A percentile compares a stretch with the other conserved stretches of the same genome.
These are phyloP conservation scores for Halcyon smyrnensis DNA, from an alignment of 2,797 vertebrate genomes.

Conservation along the genomic window DNA sequence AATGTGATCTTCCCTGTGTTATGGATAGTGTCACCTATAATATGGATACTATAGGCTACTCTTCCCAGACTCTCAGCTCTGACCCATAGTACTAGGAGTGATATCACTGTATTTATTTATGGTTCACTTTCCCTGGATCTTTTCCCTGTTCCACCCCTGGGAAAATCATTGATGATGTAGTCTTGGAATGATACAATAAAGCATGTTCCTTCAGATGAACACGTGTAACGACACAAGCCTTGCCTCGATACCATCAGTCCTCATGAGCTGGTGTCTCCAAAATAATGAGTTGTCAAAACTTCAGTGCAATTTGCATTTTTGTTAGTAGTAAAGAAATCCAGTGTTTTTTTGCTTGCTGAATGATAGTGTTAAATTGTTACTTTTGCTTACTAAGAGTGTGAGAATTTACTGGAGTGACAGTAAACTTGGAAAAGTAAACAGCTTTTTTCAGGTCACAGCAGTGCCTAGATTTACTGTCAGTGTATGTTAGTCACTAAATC, in stretches of 20 bases:
- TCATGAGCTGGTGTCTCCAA: background rate
- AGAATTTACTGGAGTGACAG: constrained; percentile 19
- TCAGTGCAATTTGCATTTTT: background rate
- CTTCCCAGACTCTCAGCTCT: background rate
- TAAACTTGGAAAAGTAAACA: background rate
- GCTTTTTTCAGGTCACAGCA: background rate
- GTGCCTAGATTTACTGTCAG: background rate
- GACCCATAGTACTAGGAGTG: background rate
- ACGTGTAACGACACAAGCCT: background rate
- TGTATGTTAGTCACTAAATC: background rate
- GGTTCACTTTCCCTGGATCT: background rate
- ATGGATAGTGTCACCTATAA: background rate
- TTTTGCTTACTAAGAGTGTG: constrained; percentile 1
- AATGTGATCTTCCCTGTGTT: background rate
- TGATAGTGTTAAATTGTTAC: constrained; percentile 27
- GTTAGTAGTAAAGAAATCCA: constrained; percentile 5
- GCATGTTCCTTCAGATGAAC: background rate
- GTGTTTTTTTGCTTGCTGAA: background rate
- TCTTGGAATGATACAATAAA: background rate
- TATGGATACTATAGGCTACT: background rate
- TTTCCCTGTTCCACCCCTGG: background rate
- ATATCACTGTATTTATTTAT: background rate
- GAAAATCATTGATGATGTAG: background rate
- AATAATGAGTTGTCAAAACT: constrained; percentile 33
- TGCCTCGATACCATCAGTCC: background rate